Base-by-base conservation (phyloP, 35 echinoderm and acorn worm genomes). In the Diadema setosum region DNA sequence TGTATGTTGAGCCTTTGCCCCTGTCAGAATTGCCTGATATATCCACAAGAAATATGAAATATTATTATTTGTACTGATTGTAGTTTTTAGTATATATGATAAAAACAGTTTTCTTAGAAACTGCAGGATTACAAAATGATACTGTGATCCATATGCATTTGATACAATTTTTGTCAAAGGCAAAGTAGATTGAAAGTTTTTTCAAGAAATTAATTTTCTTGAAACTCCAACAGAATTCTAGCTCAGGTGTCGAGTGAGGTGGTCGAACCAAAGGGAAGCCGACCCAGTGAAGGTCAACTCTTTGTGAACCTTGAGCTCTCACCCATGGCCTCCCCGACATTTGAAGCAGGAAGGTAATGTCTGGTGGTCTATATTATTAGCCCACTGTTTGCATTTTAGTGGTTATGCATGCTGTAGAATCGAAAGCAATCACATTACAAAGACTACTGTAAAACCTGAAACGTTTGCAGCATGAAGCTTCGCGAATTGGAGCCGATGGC, bases 291-390 rank as follows among this genome's bases (percentile, higher is more conserved):
- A 43, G 95, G 95, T 16, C 49, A 75, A 42, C 76, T 97, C 18
- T 87, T 87, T 46, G 29, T 97, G 5, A 97, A 97, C 39, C 58
- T 97, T 24, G 95, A 97, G 75, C 87, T 97, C 1, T 97, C 95
- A 73, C 95, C 91, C 18, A 97, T 97, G 95, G 95, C 95, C 21
- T 97, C 95, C 41, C 87, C 91, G 16, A 46, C 82, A 5, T 97
- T 93, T 83, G 91, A 97, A 59, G 23, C 75, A 60, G 87, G 87
- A 42, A 87, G 95, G 95, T 97, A 93, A 86, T 44, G 18, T n/a
- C n/a, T n/a, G n/a, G n/a, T n/a, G n/a, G n/a, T n/a, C n/a, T n/a
- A n/a, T n/a, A n/a, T n/a, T n/a, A n/a, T n/a, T n/a, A n/a, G n/a
- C n/a, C n/a, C n/a, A n/a, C n/a, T n/a, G n/a, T n/a, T n/a, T n/a